Conservation (phyloP, 2,797 vertebrate species). For the Serranus cabrilla region DNA sequence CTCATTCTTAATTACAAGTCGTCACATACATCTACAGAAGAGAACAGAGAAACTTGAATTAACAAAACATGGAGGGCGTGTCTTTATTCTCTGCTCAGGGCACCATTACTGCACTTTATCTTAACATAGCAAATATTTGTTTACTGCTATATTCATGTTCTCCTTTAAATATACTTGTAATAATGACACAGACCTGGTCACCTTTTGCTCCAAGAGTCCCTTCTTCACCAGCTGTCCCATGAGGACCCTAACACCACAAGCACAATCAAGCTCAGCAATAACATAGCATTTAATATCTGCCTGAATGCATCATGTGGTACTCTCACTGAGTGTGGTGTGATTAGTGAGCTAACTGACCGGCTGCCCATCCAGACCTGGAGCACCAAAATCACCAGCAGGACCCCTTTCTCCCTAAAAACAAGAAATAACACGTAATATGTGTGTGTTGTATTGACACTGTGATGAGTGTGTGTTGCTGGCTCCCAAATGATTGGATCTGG, state of each 20-base stretch:
- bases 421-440: not conserved
- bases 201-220: conserved; percentile 84
- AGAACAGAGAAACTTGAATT: no score
- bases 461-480: no score
- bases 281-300: not conserved
- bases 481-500: no score
- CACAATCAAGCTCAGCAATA: not conserved
- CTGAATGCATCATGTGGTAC: not conserved
- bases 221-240: conserved; percentile 79
- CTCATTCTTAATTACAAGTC: no score
- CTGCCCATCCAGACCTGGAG: conserved; percentile 83
- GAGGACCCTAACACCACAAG: conserved; percentile 79
- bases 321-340: not conserved
- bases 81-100: no score
- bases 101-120: no score
- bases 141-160: no score
- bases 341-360: conserved; percentile 79
- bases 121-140: no score
- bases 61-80: no score
- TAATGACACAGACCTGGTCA: conserved; percentile 80
- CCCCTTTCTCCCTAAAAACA: conserved; percentile 81
- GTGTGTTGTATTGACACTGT: no score
- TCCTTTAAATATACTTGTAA: not conserved
- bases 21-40: no score
- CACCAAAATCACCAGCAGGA: conserved; percentile 73